These are phyloP conservation scores for Cyanoramphus novaezelandiae DNA, from an alignment of 2,113 vertebrate genomes.

Conservation along the genomic window DNA sequence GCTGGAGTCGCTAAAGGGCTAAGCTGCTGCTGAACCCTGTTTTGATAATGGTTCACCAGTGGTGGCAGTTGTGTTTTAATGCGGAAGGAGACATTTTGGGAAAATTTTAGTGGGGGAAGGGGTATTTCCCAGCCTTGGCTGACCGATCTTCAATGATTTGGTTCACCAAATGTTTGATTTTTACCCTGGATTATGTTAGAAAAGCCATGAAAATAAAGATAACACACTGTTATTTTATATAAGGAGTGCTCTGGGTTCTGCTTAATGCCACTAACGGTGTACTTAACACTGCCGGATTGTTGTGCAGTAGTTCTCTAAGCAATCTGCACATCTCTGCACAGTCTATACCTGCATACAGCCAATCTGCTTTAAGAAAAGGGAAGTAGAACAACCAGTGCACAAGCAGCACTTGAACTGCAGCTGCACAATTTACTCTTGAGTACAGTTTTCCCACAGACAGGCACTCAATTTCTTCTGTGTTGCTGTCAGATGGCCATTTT, in stretches of 20 bases:
- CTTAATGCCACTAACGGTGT: neutral
- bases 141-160: neutral
- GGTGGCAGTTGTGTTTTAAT: neutral
- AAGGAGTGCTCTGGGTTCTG: neutral
- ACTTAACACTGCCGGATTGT: neutral
- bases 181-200: neutral
- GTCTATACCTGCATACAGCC: neutral
- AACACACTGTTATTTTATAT: neutral
- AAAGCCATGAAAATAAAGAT: neutral
- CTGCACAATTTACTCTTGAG: fast-evolving
- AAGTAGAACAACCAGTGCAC: neutral
- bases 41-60: neutral
- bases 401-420: neutral
- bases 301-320: neutral
- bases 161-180: neutral
- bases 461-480: neutral
- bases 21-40: neutral
- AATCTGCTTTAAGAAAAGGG: neutral
- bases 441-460: neutral
- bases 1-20: neutral
- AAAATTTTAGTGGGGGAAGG: neutral
- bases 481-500: neutral
- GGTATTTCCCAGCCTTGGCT: neutral
- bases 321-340: neutral
- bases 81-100: fast-evolving